Evolutionary conservation across 2,113 vertebrate species (phyloP).

Genomic region (Aptenodytes forsteri): DNA sequence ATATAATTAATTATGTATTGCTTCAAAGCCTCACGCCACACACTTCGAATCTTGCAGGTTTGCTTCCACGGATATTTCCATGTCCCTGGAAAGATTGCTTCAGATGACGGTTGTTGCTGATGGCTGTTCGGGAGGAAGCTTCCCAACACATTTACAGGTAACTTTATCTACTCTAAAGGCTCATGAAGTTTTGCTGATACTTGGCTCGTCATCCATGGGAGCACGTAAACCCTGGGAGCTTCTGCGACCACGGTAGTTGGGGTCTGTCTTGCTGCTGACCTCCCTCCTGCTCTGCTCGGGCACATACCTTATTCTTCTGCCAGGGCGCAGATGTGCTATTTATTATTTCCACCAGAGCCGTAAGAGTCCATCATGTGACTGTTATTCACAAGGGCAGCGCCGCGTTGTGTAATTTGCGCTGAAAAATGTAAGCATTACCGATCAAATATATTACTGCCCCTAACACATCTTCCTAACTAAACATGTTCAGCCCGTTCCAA

Average conservation of each 20-base stretch:
- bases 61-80: accelerated
- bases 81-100: background rate
- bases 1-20: background rate
- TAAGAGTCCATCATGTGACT: background rate
- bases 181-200: accelerated
- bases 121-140: background rate
- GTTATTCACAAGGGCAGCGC: background rate
- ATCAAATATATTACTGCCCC: background rate
- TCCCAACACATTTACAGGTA: background rate
- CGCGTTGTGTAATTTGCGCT: accelerated
- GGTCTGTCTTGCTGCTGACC: background rate
- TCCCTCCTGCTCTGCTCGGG: background rate
- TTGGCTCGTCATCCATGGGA: accelerated
- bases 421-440: background rate
- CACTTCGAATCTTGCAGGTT: background rate
- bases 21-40: background rate
- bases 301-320: background rate
- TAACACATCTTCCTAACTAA: background rate
- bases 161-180: background rate
- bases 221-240: background rate
- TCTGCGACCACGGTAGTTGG: accelerated
- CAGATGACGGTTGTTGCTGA: background rate
- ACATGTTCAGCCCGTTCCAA: background rate
- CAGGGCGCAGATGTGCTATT: background rate
- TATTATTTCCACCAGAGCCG: background rate